phyloP scores from a whole-genome alignment of 2,888 invertebrate genomes.

The Choreutis nemorana region DNA sequence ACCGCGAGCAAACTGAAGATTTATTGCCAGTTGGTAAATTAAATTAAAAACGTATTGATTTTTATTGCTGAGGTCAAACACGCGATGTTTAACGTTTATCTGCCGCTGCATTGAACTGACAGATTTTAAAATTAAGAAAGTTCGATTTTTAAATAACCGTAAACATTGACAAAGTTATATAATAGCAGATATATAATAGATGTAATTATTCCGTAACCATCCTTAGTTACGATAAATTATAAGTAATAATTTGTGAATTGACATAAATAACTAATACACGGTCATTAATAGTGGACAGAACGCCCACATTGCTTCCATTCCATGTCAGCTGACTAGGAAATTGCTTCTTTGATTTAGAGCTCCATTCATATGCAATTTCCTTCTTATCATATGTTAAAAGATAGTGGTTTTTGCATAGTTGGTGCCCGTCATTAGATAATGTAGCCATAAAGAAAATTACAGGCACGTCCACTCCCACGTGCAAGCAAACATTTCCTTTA shows the following conservation, averaged over 20 bases:
- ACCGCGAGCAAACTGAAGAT: conserved; percentile 24
- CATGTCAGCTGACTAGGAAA: conserved; percentile 19
- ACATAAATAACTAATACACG: conserved; percentile 11
- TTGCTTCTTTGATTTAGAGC: conserved; percentile 20
- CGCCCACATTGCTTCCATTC: too few species aligned
- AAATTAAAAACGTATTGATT: too few species aligned
- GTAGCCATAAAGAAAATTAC: conserved; percentile 34
- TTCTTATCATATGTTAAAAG: conserved; percentile 21
- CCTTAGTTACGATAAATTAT: conserved; percentile 16
- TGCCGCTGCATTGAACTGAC: too few species aligned
- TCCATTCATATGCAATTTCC: conserved; percentile 19
- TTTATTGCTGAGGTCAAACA: too few species aligned
- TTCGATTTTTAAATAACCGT: too few species aligned
- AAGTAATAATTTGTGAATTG: conserved; percentile 16
- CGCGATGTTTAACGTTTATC: too few species aligned
- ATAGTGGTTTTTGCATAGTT: conserved; percentile 25
- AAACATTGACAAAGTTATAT: too few species aligned
- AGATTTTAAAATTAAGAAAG: too few species aligned
- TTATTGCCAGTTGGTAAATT: conserved; percentile 22
- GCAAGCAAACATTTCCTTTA: conserved; percentile 23
- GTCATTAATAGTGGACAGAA: conserved; percentile 19
- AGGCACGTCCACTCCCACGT: conserved; percentile 22
- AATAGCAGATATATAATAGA: too few species aligned
- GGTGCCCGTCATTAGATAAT: conserved; percentile 26
- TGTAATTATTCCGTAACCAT: too few species aligned